A percentile compares a stretch with the other conserved stretches of the same genome.
These are phyloP conservation scores for Acanthurus tractus DNA, from an alignment of 2,797 vertebrate genomes.

Conservation along the genomic window DNA sequence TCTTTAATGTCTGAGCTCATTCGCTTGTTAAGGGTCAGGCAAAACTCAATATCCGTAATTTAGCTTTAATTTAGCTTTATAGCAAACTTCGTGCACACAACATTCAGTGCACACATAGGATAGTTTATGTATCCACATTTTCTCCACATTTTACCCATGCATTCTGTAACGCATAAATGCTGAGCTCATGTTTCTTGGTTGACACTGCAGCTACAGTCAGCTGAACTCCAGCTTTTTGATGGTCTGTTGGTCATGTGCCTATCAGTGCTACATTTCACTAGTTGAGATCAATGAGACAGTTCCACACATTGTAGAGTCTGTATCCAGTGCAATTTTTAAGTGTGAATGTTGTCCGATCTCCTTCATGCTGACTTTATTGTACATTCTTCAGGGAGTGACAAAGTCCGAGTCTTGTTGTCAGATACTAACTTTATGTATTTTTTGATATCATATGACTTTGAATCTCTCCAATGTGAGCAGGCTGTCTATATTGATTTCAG, in stretches of 20 bases:
- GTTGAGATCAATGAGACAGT: no score
- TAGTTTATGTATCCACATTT: background rate
- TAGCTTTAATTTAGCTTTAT: background rate
- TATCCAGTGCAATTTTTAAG: background rate
- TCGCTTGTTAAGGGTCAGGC: no score
- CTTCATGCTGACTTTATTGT: background rate
- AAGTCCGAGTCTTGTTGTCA: background rate
- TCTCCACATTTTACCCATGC: background rate
- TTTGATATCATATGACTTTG: background rate
- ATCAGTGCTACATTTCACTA: background rate
- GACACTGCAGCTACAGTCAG: background rate
- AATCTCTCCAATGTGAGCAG: slow-evolving; percentile 15
- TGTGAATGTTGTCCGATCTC: background rate
- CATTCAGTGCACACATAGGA: background rate
- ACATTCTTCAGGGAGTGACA: background rate
- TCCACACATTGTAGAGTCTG: no score
- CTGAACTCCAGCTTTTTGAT: no score
- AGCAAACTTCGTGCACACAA: background rate
- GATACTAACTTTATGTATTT: slow-evolving; percentile 1
- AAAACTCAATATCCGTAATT: background rate
- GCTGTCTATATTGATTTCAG: slow-evolving; percentile 43
- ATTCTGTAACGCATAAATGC: background rate
- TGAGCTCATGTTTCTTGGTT: background rate
- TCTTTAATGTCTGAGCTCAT: background rate
- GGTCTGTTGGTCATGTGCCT: background rate